These are phyloP conservation scores for Pachyseris speciosa DNA, from an alignment of 64 coral and sea anemone species.

Conservation along the genomic window DNA sequence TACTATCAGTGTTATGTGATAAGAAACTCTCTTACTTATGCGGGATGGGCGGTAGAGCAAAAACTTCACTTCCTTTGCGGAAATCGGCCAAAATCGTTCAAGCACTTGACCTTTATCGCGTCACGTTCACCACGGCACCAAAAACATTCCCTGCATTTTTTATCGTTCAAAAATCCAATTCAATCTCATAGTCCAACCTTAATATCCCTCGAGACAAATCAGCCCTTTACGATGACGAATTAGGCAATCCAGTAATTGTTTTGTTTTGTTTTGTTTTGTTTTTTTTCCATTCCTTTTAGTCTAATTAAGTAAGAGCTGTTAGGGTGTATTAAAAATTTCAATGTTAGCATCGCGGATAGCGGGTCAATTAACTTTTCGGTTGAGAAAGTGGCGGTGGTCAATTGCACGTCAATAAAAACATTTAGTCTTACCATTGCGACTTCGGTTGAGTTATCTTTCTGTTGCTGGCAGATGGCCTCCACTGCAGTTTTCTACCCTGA, in stretches of 20 bases:
- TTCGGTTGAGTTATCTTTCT: constrained; percentile 24
- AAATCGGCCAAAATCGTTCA: too few relatives aligned
- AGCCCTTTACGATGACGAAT: background rate
- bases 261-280: too few relatives aligned
- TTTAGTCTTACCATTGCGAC: constrained; percentile 15
- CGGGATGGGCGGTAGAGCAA: too few relatives aligned
- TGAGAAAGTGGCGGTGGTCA: background rate
- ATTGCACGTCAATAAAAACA: background rate
- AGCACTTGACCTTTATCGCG: too few relatives aligned
- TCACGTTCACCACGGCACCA: too few relatives aligned
- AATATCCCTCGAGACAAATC: background rate
- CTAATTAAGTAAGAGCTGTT: background rate
- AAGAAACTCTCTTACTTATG: too few relatives aligned
- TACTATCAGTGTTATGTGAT: too few relatives aligned
- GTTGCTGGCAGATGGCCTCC: constrained; percentile 11
- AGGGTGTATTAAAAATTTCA: background rate
- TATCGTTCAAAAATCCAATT: too few relatives aligned
- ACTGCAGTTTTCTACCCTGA: constrained; percentile 27
- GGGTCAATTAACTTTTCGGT: background rate
- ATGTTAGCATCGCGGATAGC: too few relatives aligned
- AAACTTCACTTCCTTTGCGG: too few relatives aligned
- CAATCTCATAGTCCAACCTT: too few relatives aligned
- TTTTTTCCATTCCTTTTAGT: background rate
- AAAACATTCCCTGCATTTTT: background rate
- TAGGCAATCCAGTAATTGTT: background rate